Conservation (phyloP, 2,797 vertebrate species). For the Acestrorhynchus altus region DNA sequence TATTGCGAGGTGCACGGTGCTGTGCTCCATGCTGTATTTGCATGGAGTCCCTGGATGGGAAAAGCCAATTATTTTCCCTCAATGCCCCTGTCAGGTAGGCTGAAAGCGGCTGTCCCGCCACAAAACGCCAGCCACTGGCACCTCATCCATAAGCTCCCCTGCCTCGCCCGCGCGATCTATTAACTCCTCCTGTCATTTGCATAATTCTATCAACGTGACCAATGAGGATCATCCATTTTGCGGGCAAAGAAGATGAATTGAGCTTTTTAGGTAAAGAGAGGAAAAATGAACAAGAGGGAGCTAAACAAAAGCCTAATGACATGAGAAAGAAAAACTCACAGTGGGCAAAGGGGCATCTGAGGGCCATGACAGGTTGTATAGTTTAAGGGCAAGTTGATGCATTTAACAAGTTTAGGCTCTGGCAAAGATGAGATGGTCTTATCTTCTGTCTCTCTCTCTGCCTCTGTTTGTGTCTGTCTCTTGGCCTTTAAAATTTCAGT, state of each 20-base stretch:
- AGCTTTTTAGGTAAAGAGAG: conserved; percentile 66
- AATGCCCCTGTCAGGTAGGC: conserved; percentile 80
- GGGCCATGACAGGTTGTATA: conserved; percentile 16
- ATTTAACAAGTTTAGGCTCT: conserved; percentile 24
- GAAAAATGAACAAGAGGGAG: conserved; percentile 61
- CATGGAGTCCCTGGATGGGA: conserved; percentile 70
- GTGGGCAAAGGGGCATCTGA: conserved; percentile 8
- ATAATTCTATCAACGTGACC: conserved; percentile 82
- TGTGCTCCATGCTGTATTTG: conserved; percentile 69
- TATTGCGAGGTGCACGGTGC: conserved; percentile 61
- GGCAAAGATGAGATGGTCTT: conserved; percentile 4
- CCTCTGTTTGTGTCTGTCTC: conserved; percentile 44
- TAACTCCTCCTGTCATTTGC: conserved; percentile 79
- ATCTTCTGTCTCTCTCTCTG: conserved; percentile 29
- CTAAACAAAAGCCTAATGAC: conserved; percentile 30
- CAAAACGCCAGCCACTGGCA: conserved; percentile 71
- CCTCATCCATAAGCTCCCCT: conserved; percentile 78
- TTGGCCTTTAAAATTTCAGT: conserved; percentile 58
- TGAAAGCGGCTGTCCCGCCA: conserved; percentile 77
- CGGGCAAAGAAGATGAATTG: conserved; percentile 76
- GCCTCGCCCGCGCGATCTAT: conserved; percentile 74
- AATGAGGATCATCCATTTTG: conserved; percentile 75
- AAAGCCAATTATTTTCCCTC: conserved; percentile 82
- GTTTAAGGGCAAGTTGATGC: background rate
- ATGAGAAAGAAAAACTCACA: background rate